A percentile compares a stretch with the other conserved stretches of the same genome.
These are phyloP conservation scores for Anthophora plumipes DNA, from an alignment of 2,888 invertebrate genomes.

Conservation along the genomic window DNA sequence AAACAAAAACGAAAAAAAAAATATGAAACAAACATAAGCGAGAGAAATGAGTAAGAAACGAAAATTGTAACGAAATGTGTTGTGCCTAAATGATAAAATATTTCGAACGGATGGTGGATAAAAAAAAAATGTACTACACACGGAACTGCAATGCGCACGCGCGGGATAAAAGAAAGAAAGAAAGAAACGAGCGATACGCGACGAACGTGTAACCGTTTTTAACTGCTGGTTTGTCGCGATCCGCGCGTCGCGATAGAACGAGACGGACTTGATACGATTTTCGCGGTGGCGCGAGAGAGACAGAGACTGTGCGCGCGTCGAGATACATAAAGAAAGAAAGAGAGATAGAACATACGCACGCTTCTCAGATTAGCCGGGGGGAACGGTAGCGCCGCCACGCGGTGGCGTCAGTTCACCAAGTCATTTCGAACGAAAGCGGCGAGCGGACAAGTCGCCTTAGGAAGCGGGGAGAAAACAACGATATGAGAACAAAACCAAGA, in stretches of 20 bases:
- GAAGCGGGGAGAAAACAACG: background rate
- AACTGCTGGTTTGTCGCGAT: background rate
- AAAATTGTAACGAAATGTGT: conserved; percentile 48
- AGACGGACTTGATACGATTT: background rate
- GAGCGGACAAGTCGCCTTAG: background rate
- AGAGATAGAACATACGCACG: background rate
- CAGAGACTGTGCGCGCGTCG: conserved; percentile 27
- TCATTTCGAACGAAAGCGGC: conserved; percentile 7
- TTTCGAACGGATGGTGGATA: conserved; percentile 29
- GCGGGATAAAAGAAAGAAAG: background rate
- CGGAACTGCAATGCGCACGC: conserved; percentile 18
- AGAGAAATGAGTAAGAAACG: no score
- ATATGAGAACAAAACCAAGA: background rate
- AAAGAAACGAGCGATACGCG: background rate
- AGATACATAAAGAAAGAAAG: no score
- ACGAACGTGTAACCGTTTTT: no score
- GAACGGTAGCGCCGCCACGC: background rate
- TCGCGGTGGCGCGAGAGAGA: conserved; percentile 14
- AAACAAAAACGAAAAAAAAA: background rate
- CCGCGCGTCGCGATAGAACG: conserved; percentile 18
- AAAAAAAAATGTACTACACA: conserved; percentile 15
- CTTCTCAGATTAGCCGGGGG: background rate
- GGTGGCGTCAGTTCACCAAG: background rate
- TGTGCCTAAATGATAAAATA: conserved; percentile 64
- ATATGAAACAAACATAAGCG: background rate